These are phyloP conservation scores for Cinclus mexicanus DNA, from an alignment of 2,113 vertebrate species.

Conservation along the genomic window DNA sequence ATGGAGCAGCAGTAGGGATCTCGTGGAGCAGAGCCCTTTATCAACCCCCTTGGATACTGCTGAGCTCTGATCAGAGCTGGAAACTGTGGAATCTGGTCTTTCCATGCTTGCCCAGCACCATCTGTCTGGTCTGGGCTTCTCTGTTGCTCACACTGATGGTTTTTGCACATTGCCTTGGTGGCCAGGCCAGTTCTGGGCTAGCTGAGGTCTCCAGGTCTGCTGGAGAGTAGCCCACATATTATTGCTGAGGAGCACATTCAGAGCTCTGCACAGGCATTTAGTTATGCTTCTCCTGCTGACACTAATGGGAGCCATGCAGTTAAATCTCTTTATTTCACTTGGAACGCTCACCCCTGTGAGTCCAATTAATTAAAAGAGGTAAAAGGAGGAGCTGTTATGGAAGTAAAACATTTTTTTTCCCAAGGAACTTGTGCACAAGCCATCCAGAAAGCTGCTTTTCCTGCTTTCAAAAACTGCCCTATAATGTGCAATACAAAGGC, in stretches of 20 bases:
- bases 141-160: neutral
- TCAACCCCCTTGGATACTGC: neutral
- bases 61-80: neutral
- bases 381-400: neutral
- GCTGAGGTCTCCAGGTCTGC: neutral
- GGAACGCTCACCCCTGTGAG: conserved; percentile 16
- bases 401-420: conserved; percentile 7
- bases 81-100: neutral
- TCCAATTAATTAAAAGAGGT: conserved; percentile 45
- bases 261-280: conserved; percentile 3
- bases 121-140: neutral
- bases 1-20: neutral
- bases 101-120: neutral
- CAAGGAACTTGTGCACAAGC: neutral
- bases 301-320: conserved; percentile 57
- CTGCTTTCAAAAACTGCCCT: neutral
- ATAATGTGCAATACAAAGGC: neutral
- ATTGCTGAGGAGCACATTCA: neutral
- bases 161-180: neutral
- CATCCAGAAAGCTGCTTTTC: neutral
- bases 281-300: conserved; percentile 39
- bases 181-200: neutral
- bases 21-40: neutral
- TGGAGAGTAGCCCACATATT: neutral
- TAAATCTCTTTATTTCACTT: conserved; percentile 49